Evolutionary conservation across 2,113 vertebrate genomes (phyloP).

Genomic region (Acanthisitta chloris): DNA sequence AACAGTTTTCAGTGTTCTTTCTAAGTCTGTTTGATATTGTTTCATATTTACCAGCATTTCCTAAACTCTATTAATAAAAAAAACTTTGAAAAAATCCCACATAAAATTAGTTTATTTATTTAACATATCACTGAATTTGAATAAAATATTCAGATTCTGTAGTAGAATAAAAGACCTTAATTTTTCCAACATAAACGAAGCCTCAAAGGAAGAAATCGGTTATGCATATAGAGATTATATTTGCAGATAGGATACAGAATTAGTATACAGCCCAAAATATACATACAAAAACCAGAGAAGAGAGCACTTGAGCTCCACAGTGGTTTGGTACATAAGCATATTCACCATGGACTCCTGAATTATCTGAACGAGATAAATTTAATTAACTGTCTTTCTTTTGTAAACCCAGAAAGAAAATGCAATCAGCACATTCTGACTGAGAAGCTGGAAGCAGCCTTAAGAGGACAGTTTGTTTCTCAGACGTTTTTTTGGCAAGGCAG

Average conservation of each 20-base stretch:
- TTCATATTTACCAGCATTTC: neutral
- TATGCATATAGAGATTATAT: neutral
- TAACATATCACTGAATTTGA: neutral
- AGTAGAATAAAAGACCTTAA: neutral
- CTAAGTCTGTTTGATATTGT: neutral
- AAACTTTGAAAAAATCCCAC: neutral
- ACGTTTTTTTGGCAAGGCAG: neutral
- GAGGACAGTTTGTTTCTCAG: neutral
- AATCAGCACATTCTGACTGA: neutral
- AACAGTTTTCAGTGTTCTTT: neutral
- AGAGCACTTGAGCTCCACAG: neutral
- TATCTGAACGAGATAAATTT: neutral
- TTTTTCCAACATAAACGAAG: neutral
- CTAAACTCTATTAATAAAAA: neutral
- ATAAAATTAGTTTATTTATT: neutral
- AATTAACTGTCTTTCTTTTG: neutral
- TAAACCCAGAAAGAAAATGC: neutral
- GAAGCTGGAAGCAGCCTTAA: neutral
- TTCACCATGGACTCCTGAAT: neutral
- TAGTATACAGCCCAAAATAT: neutral
- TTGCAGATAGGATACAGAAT: neutral
- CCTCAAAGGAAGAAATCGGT: neutral
- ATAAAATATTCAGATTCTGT: neutral
- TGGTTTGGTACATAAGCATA: neutral
- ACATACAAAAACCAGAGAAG: neutral